These are phyloP conservation scores for Columba livia DNA, from an alignment of 2,113 vertebrate species.

Conservation along the genomic window DNA sequence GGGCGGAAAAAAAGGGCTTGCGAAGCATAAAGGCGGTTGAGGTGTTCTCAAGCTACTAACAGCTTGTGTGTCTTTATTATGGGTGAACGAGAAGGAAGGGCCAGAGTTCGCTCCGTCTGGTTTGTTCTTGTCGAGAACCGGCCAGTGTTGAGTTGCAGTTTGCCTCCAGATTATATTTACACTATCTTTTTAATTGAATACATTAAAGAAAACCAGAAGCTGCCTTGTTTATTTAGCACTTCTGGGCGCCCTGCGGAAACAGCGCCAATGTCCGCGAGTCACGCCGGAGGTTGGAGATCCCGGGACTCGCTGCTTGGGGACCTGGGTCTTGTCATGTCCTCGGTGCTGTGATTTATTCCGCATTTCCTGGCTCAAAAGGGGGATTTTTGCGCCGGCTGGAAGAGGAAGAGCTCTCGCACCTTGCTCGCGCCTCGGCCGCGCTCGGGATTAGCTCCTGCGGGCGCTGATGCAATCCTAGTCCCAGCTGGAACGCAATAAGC, in stretches of 20 bases:
- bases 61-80: background rate
- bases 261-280: fast-evolving
- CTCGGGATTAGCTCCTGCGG: constrained; percentile 18
- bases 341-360: fast-evolving
- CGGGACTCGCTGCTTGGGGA: background rate
- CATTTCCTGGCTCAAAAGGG: background rate
- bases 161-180: background rate
- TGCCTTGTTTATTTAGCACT: fast-evolving
- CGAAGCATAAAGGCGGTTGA: fast-evolving
- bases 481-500: constrained; percentile 30
- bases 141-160: background rate
- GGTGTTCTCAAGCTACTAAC: background rate
- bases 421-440: too few species aligned
- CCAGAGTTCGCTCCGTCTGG: fast-evolving
- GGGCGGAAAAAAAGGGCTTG: background rate
- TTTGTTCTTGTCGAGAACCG: background rate
- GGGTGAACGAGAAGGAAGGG: background rate
- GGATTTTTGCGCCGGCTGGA: background rate
- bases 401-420: background rate
- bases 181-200: background rate
- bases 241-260: too few species aligned
- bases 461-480: constrained; percentile 31
- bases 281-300: too few species aligned
- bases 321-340: fast-evolving
- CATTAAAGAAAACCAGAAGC: background rate